Conservation (phyloP, 2,888 invertebrate genomes). For the Netelia virgata region DNA sequence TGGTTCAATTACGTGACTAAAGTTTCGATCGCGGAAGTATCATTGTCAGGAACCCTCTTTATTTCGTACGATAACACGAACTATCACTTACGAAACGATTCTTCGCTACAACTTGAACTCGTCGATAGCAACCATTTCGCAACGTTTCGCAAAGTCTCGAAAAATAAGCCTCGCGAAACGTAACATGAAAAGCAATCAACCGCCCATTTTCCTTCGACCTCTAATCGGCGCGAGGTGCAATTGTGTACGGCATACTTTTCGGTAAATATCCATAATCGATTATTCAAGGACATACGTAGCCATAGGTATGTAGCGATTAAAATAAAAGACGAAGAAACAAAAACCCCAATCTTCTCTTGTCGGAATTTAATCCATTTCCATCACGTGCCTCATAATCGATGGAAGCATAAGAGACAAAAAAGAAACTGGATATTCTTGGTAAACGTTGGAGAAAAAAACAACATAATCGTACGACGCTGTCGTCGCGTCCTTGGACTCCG, state of each 20-base stretch:
- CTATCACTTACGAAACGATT: constrained; percentile 31
- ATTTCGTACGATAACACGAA: constrained; percentile 39
- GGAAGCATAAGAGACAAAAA: too few species aligned
- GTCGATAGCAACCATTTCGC: constrained; percentile 1
- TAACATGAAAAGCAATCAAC: constrained; percentile 12
- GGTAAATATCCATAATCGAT: constrained; percentile 8
- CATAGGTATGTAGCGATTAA: neutral
- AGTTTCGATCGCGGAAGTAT: constrained; percentile 2
- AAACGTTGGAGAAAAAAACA: too few species aligned
- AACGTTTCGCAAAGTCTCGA: neutral
- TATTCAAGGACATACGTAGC: constrained; percentile 12
- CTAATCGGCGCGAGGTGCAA: constrained; percentile 6
- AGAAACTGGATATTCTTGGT: too few species aligned
- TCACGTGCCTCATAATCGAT: too few species aligned
- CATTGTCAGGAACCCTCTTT: constrained; percentile 22
- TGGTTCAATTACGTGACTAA: constrained; percentile 16
- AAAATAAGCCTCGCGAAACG: constrained; percentile 22
- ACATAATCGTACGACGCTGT: too few species aligned
- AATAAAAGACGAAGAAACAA: neutral
- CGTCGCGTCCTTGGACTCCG: too few species aligned
- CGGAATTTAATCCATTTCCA: too few species aligned
- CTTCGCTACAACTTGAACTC: constrained; percentile 13
- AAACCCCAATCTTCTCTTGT: neutral
- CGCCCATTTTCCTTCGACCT: neutral
- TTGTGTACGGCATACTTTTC: constrained; percentile 2